Percentiles rank a stretch among this genome's conserved stretches.
Conservation (phyloP, 2,888 invertebrate genomes). For the Caenorhabditis sp. region DNA sequence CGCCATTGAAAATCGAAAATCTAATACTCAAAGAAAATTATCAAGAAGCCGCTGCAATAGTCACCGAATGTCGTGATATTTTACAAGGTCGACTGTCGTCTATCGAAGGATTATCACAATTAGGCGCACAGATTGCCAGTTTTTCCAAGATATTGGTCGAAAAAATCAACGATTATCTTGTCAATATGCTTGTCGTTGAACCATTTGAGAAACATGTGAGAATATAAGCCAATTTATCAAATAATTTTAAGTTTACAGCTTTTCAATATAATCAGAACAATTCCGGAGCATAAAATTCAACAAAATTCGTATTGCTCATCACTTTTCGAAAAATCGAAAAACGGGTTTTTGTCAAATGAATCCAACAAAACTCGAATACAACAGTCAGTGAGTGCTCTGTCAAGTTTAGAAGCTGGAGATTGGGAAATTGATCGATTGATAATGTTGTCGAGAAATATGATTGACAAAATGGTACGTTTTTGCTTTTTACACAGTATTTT, state of each 20-base stretch:
- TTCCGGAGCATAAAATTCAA: conserved; percentile 44
- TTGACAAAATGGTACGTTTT: conserved; percentile 50
- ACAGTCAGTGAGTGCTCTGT: conserved; percentile 36
- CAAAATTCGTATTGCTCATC: conserved; percentile 40
- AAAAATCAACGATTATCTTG: conserved; percentile 55
- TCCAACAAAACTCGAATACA: conserved; percentile 16
- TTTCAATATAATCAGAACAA: conserved; percentile 42
- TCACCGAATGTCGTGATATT: conserved; percentile 32
- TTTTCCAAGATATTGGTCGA: conserved; percentile 41
- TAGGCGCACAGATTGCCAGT: conserved; percentile 39
- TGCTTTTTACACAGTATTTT: not conserved
- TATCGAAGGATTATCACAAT: conserved; percentile 62
- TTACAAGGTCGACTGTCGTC: conserved; percentile 57
- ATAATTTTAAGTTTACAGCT: conserved; percentile 45
- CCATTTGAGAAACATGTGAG: conserved; percentile 64
- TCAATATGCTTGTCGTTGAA: conserved; percentile 59
- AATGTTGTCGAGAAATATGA: conserved; percentile 43
- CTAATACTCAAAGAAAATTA: conserved; percentile 27
- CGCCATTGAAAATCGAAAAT: conserved; percentile 43
- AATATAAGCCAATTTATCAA: not conserved
- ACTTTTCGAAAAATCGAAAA: conserved; percentile 23
- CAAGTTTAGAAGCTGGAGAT: conserved; percentile 40
- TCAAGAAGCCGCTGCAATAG: conserved; percentile 34
- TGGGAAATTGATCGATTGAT: conserved; percentile 45
- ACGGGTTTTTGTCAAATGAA: conserved; percentile 7